Percentiles rank a stretch among this genome's conserved stretches.
Conservation (phyloP, 2,888 invertebrate genomes). For the Buathra laborator region DNA sequence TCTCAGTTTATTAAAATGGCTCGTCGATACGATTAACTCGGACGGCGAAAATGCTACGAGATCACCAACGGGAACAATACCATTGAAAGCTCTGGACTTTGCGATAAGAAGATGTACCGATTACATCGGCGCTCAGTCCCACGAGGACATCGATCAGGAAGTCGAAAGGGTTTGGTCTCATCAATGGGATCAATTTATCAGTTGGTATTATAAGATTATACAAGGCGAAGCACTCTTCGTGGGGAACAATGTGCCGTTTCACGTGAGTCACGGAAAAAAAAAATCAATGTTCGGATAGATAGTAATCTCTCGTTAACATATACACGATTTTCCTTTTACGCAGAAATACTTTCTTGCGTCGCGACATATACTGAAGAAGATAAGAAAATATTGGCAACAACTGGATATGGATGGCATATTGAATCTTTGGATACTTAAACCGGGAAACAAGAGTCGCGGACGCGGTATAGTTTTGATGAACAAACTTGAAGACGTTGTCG, state of each 20-base stretch:
- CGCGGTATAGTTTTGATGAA: conserved; percentile 95
- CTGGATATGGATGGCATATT: conserved; percentile 93
- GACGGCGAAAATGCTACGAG: conserved; percentile 87
- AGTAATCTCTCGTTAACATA: neutral
- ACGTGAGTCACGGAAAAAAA: conserved; percentile 75
- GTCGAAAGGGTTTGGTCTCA: conserved; percentile 92
- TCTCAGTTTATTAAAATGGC: conserved; percentile 92
- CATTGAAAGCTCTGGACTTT: conserved; percentile 92
- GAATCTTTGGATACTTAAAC: conserved; percentile 98
- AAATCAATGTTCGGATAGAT: conserved; percentile 3
- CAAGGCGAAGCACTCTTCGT: conserved; percentile 83
- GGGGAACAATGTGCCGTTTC: conserved; percentile 77
- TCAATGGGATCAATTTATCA: conserved; percentile 95
- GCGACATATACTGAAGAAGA: conserved; percentile 87
- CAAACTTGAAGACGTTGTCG: conserved; percentile 93
- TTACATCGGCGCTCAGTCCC: conserved; percentile 90
- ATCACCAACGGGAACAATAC: conserved; percentile 89
- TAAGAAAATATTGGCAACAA: conserved; percentile 93
- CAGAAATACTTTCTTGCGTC: conserved; percentile 82
- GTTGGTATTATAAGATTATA: conserved; percentile 88
- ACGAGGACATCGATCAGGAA: conserved; percentile 92
- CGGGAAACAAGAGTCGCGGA: conserved; percentile 96
- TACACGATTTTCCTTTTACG: neutral
- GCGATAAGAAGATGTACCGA: conserved; percentile 93
- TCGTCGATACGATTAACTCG: conserved; percentile 87